phyloP scores from a whole-genome alignment of 2,113 vertebrate genomes.

The Pseudorectes ferrugineus region DNA sequence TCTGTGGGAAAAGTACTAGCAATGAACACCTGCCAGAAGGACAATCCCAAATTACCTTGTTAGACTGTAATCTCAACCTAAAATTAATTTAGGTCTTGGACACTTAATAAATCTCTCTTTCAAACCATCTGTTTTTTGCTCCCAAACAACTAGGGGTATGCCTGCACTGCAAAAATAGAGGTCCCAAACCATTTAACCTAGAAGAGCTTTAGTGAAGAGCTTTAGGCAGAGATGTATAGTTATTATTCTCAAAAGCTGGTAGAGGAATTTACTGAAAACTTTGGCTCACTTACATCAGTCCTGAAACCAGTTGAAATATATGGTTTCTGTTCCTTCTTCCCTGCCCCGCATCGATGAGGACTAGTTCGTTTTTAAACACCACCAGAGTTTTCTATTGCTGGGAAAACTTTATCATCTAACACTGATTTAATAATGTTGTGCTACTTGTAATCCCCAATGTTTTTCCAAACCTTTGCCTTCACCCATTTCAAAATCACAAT shows the following conservation, averaged over 20 bases:
- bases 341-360: background rate
- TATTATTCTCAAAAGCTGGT: background rate
- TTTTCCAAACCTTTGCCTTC: background rate
- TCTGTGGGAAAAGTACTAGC: conserved; percentile 3
- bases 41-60: conserved; percentile 49
- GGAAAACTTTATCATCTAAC: background rate
- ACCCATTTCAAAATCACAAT: background rate
- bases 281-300: background rate
- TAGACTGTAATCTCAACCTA: background rate
- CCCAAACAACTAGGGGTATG: background rate
- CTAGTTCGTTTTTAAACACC: background rate
- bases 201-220: background rate
- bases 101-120: conserved; percentile 46
- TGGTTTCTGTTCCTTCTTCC: background rate
- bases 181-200: background rate
- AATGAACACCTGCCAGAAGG: conserved; percentile 36
- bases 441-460: background rate
- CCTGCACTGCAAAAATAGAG: background rate
- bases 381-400: background rate
- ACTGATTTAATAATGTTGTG: background rate
- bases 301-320: background rate
- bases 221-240: background rate
- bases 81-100: conserved; percentile 42
- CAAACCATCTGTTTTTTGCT: conserved; percentile 30
- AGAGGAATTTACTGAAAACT: background rate